phyloP scores from a whole-genome alignment of 2,113 vertebrate species.

The Gymnocephalus cernua region DNA sequence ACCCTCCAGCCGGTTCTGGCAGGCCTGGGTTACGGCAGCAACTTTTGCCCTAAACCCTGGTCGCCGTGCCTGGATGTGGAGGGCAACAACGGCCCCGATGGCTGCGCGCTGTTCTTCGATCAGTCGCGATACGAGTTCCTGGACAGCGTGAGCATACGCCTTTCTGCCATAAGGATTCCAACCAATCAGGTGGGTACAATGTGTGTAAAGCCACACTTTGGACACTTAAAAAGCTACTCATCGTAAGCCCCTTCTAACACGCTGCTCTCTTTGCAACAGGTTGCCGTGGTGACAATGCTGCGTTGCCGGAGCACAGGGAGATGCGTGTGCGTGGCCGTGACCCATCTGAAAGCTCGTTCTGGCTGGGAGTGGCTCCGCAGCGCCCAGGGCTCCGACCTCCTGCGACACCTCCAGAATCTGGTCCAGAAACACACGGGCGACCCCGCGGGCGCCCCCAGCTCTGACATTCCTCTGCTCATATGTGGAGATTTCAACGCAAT shows the following conservation, averaged over 20 bases:
- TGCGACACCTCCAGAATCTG: conserved; percentile 89
- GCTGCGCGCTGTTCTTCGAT: conserved; percentile 95
- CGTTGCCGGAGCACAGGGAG: conserved; percentile 85
- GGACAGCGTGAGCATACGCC: conserved; percentile 84
- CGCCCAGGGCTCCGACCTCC: conserved; percentile 92
- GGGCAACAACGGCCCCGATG: conserved; percentile 94
- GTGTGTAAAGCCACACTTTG: not conserved
- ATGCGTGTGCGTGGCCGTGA: conserved; percentile 89
- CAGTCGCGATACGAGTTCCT: conserved; percentile 88
- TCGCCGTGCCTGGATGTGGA: conserved; percentile 94
- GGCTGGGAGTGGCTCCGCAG: conserved; percentile 97
- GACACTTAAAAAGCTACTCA: accelerated
- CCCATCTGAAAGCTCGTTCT: conserved; percentile 93
- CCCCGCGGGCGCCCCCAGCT: not conserved
- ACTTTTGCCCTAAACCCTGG: conserved; percentile 94
- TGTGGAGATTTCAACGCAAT: conserved; percentile 97
- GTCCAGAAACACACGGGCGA: conserved; percentile 69
- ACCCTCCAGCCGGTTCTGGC: conserved; percentile 93
- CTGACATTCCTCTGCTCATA: conserved; percentile 85
- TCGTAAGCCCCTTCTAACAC: not conserved
- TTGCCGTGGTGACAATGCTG: conserved; percentile 90
- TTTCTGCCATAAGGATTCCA: conserved; percentile 90
- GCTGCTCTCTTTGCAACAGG: conserved; percentile 57
- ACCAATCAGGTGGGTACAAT: conserved; percentile 89
- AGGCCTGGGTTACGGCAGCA: conserved; percentile 91